Evolutionary conservation across 2,113 vertebrate genomes (phyloP).

Genomic region (Chelonoidis abingdonii): DNA sequence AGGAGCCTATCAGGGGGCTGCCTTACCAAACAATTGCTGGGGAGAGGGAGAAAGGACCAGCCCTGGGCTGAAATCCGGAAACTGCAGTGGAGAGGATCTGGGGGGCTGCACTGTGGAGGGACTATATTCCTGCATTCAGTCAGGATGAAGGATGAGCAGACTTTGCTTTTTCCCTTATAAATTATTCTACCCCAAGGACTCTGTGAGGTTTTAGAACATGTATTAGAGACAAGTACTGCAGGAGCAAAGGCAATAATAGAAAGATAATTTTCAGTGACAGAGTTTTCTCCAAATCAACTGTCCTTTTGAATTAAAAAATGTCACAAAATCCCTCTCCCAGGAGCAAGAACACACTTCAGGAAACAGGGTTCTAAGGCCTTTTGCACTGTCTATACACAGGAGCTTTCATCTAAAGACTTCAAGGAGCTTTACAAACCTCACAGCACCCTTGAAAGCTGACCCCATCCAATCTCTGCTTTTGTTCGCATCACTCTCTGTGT

Average conservation of each 20-base stretch:
- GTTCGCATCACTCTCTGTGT: background rate
- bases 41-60: background rate
- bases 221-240: background rate
- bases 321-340: background rate
- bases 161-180: background rate
- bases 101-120: background rate
- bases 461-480: background rate
- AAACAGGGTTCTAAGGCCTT: background rate
- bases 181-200: background rate
- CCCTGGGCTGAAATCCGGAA: background rate
- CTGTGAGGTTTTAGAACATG: background rate
- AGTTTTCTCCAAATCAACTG: background rate
- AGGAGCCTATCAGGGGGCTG: background rate
- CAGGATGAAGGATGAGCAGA: no score
- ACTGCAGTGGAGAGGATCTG: fast-evolving
- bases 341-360: background rate
- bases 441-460: background rate
- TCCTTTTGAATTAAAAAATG: no score
- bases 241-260: background rate
- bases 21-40: background rate
- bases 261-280: background rate
- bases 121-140: no score
- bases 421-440: background rate
- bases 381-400: background rate
- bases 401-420: background rate